These are phyloP conservation scores for Chromoteleia sp. DNA, from an alignment of 2,888 invertebrate species.

Conservation along the genomic window DNA sequence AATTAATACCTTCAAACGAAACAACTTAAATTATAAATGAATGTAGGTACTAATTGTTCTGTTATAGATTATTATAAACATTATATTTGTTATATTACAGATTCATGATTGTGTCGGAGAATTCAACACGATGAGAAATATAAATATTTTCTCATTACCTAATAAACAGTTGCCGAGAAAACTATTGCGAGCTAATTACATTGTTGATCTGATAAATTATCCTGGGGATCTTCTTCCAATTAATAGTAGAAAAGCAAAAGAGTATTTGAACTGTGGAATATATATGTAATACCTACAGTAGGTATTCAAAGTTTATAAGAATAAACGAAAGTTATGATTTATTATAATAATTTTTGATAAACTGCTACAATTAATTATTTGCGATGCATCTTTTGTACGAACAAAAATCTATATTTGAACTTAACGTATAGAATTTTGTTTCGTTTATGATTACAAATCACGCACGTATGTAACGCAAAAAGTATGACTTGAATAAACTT, in stretches of 20 bases:
- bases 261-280: no score
- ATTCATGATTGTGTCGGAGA: no score
- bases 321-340: neutral
- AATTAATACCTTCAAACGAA: no score
- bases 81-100: no score
- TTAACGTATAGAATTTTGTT: neutral
- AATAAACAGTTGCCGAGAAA: slow-evolving; percentile 86
- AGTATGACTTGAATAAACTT: slow-evolving; percentile 41
- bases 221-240: slow-evolving; percentile 85
- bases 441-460: neutral
- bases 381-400: slow-evolving; percentile 15
- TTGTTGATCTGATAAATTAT: slow-evolving; percentile 86
- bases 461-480: neutral
- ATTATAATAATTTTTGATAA: slow-evolving; percentile 12
- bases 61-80: no score
- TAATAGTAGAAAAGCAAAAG: slow-evolving; percentile 75
- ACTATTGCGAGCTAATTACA: slow-evolving; percentile 87
- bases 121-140: no score
- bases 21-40: no score
- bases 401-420: slow-evolving; percentile 1
- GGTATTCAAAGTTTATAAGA: neutral
- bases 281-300: no score
- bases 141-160: no score
- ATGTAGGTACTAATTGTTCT: no score
- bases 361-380: slow-evolving; percentile 46